Conservation (phyloP, 2,113 vertebrate genomes). For the Choloepus hoffmanni region DNA sequence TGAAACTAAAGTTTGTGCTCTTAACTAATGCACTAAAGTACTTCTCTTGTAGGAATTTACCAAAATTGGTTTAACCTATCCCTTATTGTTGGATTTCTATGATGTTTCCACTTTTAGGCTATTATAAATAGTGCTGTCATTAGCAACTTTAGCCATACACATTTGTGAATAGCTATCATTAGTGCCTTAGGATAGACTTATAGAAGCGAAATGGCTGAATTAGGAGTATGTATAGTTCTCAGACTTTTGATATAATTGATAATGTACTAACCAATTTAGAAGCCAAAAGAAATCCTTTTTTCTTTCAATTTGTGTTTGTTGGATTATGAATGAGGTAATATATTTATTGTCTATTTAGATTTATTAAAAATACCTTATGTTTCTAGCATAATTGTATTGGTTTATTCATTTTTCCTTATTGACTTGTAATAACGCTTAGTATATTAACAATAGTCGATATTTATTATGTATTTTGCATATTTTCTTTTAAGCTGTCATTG, state of each 20-base stretch:
- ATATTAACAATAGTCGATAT: background rate
- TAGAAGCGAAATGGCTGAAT: conserved; percentile 18
- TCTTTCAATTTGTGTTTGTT: conserved; percentile 30
- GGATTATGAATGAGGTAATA: background rate
- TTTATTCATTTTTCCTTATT: background rate
- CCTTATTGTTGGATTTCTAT: background rate
- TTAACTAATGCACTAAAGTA: background rate
- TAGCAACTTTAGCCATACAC: background rate
- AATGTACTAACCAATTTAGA: background rate
- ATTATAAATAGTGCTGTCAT: background rate
- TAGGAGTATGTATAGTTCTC: background rate
- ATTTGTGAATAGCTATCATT: background rate
- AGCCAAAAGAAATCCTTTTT: background rate
- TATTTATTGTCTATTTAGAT: background rate
- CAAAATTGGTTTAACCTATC: background rate
- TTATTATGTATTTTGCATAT: background rate
- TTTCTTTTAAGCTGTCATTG: background rate
- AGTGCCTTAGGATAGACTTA: conserved; percentile 3
- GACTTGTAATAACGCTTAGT: background rate
- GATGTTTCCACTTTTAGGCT: background rate
- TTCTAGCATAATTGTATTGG: conserved; percentile 27
- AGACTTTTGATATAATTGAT: conserved; percentile 23
- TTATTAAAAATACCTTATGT: background rate
- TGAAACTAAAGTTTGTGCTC: background rate
- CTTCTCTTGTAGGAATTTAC: conserved; percentile 22